Percentiles rank a stretch among this genome's conserved stretches.
Evolutionary conservation across 2,888 invertebrate genomes (phyloP).

Genomic region (Uropetala carovei): DNA sequence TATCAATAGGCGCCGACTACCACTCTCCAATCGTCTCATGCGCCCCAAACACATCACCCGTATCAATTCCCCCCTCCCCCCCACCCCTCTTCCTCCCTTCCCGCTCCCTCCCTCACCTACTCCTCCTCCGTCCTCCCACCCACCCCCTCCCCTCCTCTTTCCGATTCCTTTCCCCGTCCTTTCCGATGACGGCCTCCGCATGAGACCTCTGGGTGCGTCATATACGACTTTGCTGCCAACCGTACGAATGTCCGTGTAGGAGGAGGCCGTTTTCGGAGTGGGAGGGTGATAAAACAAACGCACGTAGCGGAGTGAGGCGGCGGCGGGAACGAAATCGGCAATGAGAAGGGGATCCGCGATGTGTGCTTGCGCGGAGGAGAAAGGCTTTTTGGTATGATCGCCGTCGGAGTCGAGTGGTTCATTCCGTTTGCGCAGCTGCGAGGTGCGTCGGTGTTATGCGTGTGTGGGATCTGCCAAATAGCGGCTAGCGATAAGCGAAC

Average conservation of each 20-base stretch:
- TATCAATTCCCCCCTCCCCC: neutral
- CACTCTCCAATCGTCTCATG: constrained; percentile 42
- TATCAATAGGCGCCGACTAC: constrained; percentile 55
- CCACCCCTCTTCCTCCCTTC: neutral
- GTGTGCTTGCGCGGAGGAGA: too few relatives aligned
- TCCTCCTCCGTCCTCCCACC: neutral
- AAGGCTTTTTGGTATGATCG: neutral
- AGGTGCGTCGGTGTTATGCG: neutral
- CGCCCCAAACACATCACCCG: constrained; percentile 48
- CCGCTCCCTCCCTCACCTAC: neutral
- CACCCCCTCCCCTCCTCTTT: neutral
- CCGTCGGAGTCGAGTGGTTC: neutral
- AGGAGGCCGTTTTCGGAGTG: too few relatives aligned
- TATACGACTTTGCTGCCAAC: neutral
- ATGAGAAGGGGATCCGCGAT: neutral
- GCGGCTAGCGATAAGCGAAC: neutral
- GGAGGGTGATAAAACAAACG: neutral
- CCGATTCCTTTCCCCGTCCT: neutral
- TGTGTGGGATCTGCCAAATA: neutral
- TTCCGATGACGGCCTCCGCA: neutral
- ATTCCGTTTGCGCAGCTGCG: constrained; percentile 26
- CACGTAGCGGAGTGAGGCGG: neutral
- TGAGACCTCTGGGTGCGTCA: neutral
- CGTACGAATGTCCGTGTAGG: neutral
- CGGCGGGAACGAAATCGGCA: neutral